Conservation (phyloP, 1,140 invertebrate species). For the Drosophila varians region DNA sequence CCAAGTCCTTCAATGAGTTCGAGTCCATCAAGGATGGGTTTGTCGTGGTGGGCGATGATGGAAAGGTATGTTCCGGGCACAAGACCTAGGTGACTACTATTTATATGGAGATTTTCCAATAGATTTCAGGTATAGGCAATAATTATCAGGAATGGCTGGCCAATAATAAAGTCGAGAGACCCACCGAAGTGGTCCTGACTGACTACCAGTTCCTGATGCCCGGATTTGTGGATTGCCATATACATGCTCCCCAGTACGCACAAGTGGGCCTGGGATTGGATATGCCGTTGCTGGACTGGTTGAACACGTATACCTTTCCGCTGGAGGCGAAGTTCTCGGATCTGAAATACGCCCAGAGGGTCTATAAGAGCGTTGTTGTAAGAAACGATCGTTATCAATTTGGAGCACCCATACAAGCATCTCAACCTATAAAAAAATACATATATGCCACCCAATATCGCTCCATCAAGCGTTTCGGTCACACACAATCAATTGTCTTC, state of each 20-base stretch:
- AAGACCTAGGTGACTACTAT: neutral
- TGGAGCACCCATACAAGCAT: slow-evolving; percentile 9
- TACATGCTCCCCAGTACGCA: slow-evolving; percentile 94
- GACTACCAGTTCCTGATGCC: slow-evolving; percentile 91
- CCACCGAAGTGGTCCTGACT: slow-evolving; percentile 78
- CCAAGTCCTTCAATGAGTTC: slow-evolving; percentile 73
- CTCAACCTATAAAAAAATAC: slow-evolving; percentile 23
- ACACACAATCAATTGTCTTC: neutral
- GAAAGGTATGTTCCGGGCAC: slow-evolving; percentile 47
- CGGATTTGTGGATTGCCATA: slow-evolving; percentile 94
- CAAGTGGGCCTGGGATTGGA: slow-evolving; percentile 93
- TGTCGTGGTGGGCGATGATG: slow-evolving; percentile 53
- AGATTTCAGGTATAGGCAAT: slow-evolving; percentile 67
- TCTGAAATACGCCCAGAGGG: slow-evolving; percentile 87
- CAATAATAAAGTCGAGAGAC: neutral
- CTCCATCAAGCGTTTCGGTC: neutral
- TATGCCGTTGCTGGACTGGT: slow-evolving; percentile 91
- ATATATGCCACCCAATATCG: neutral
- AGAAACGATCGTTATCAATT: slow-evolving; percentile 70
- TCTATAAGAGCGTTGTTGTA: slow-evolving; percentile 92
- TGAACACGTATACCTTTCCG: slow-evolving; percentile 94
- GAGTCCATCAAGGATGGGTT: slow-evolving; percentile 70
- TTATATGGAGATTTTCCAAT: neutral
- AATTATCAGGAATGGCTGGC: slow-evolving; percentile 49
- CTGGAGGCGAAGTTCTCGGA: slow-evolving; percentile 90